Evolutionary conservation across 2,797 vertebrate genomes (phyloP).

Genomic region (Serranus cabrilla): DNA sequence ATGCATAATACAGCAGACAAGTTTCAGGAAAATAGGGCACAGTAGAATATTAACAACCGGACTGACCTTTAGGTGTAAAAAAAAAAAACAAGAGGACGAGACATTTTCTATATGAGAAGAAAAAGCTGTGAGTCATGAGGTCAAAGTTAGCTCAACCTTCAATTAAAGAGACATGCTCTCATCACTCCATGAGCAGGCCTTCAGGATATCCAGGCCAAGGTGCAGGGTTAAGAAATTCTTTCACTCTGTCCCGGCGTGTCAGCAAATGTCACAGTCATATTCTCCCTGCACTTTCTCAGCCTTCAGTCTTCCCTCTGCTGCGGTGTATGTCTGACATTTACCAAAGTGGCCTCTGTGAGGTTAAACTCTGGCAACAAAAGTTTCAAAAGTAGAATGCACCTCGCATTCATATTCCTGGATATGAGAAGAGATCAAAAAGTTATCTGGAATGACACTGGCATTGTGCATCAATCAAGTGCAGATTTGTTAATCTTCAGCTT

Average conservation of each 20-base stretch:
- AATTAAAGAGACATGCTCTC: constrained; percentile 46
- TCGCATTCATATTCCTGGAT: constrained; percentile 1
- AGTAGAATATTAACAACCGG: neutral
- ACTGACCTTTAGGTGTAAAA: constrained; percentile 15
- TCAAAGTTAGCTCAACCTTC: constrained; percentile 50
- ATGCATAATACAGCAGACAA: neutral
- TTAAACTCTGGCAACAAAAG: constrained; percentile 45
- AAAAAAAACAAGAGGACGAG: constrained; percentile 1
- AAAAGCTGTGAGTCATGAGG: constrained; percentile 17
- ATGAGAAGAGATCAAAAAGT: constrained; percentile 33
- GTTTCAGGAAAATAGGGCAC: neutral
- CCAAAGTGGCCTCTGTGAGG: constrained; percentile 42
- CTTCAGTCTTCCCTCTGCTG: constrained; percentile 34
- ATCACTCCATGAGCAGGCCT: constrained; percentile 16
- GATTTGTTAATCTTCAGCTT: neutral
- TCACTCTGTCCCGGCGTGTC: constrained; percentile 53
- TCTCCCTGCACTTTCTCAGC: constrained; percentile 34
- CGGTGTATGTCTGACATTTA: constrained; percentile 56
- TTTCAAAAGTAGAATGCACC: constrained; percentile 18
- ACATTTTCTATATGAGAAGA: constrained; percentile 23
- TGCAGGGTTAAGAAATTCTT: constrained; percentile 59
- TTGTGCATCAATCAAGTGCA: constrained; percentile 28
- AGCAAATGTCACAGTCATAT: constrained; percentile 73
- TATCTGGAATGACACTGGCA: neutral
- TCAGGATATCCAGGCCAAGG: constrained; percentile 36